Evolutionary conservation across 2,113 vertebrate genomes (phyloP), one percentile per base, ranked within the genome.

Genomic region (Tetraodon nigroviridis): DNA sequence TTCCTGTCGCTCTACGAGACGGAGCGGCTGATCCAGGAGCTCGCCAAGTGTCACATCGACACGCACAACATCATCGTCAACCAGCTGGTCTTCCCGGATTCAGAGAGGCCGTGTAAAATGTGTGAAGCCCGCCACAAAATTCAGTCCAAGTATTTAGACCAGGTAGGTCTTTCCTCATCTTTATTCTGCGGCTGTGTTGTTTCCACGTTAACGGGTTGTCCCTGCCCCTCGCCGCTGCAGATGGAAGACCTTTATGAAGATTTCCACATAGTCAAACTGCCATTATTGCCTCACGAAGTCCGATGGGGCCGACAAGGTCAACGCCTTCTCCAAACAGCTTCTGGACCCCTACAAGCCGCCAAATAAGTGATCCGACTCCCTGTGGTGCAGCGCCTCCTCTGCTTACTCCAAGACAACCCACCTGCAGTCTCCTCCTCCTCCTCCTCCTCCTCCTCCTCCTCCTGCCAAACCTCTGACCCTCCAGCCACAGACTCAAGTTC

Each of bases 171-270:
- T 8, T 42, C 61, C 19, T 59, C 5, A 8, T 1, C 41, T 17
- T 17, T 50, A 1, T 24, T 4, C 4, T 1, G 2, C 21, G 32
- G 29, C 6, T 29, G 6, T 1, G 1, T 11, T 14, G 10, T 69
- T 58, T 32, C 1, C 21, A 16, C n/a, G 44, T 21, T 7, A 18
- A 47, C 13, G 8, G 4, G 11, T 18, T 58, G 7, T 69, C 1
- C 60, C 58, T 0, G n/a, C n/a, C n/a, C n/a, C n/a, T n/a, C n/a
- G n/a, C 55, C 42, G 6, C 42, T 53, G 42, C 85, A 96, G 95
- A 96, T 97, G 95, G 95, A 97, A 71, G 95, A 97, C 77, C 91
- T 97, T 20, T 97, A 97, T 45, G 95, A 97, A 90, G 94, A 97
- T 79, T 97, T 97, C 84, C 95, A 97, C 87, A 97, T 97, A 82